These are phyloP conservation scores for Artemisiospiza belli DNA, from an alignment of 2,113 vertebrate genomes.

Conservation along the genomic window DNA sequence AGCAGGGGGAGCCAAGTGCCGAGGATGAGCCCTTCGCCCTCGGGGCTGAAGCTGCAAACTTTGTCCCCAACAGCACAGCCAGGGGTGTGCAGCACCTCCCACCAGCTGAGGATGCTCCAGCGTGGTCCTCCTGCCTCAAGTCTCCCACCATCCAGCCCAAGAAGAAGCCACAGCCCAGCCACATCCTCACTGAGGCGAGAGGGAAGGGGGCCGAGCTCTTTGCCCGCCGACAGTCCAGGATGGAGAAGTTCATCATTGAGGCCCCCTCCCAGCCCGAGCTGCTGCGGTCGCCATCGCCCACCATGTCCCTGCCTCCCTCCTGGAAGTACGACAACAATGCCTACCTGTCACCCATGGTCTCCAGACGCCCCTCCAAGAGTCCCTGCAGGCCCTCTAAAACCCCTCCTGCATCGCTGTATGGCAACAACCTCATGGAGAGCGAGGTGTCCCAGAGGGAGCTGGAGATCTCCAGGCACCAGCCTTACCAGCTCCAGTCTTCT, in stretches of 20 bases:
- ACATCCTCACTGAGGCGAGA: slow-evolving; percentile 85
- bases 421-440: slow-evolving; percentile 72
- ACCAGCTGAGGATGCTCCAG: slow-evolving; percentile 55
- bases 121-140: slow-evolving; percentile 93
- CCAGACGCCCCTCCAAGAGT: slow-evolving; percentile 67
- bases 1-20: slow-evolving; percentile 71
- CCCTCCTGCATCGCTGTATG: slow-evolving; percentile 75
- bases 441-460: slow-evolving; percentile 86
- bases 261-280: slow-evolving; percentile 69
- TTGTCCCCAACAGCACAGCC: slow-evolving; percentile 72
- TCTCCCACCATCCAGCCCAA: slow-evolving; percentile 85
- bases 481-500: slow-evolving; percentile 88
- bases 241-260: slow-evolving; percentile 92
- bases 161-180: slow-evolving; percentile 82
- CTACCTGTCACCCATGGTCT: slow-evolving; percentile 69
- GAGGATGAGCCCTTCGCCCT: slow-evolving; percentile 92
- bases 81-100: slow-evolving; percentile 32
- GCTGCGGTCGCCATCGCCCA: slow-evolving; percentile 87
- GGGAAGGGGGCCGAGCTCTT: slow-evolving; percentile 95
- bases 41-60: slow-evolving; percentile 95
- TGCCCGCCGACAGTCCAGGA: slow-evolving; percentile 90
- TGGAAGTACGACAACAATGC: slow-evolving; percentile 89
- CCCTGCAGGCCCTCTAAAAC: slow-evolving; percentile 75
- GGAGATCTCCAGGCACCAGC: slow-evolving; percentile 87
- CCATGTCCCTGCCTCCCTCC: slow-evolving; percentile 93